A percentile compares a stretch with the other conserved stretches of the same genome.
Evolutionary conservation across 2,888 invertebrate species (phyloP).

Genomic region (Anodontia alba): DNA sequence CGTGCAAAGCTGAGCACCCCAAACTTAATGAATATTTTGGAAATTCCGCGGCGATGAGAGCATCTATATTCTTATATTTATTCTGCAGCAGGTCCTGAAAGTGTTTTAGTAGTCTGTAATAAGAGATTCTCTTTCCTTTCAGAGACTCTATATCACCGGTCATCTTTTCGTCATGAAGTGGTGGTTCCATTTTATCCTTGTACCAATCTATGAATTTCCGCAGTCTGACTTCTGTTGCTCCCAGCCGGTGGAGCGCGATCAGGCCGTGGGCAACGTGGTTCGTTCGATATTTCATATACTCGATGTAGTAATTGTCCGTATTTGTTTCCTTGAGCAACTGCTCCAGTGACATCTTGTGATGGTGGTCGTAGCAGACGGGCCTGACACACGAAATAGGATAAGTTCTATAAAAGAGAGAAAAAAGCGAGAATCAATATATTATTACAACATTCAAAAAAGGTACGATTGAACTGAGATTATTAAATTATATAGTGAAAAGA

Average conservation of each 20-base stretch:
- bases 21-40: conserved; percentile 51
- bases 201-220: conserved; percentile 50
- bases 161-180: conserved; percentile 19
- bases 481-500: too few relatives aligned
- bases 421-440: too few relatives aligned
- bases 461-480: too few relatives aligned
- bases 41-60: conserved; percentile 46
- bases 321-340: conserved; percentile 30
- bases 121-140: conserved; percentile 47
- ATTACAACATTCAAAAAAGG: too few relatives aligned
- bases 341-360: not conserved
- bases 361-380: too few relatives aligned
- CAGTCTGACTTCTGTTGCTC: conserved; percentile 35
- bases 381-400: too few relatives aligned
- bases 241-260: conserved; percentile 52
- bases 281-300: conserved; percentile 42
- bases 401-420: too few relatives aligned
- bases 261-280: conserved; percentile 58
- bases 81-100: conserved; percentile 28
- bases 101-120: conserved; percentile 40
- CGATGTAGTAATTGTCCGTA: conserved; percentile 49
- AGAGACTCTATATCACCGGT: conserved; percentile 28
- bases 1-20: conserved; percentile 54
- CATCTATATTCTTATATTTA: conserved; percentile 32
- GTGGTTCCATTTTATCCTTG: conserved; percentile 27